Conservation (phyloP, 2,797 vertebrate species). For the Xenops minutus region DNA sequence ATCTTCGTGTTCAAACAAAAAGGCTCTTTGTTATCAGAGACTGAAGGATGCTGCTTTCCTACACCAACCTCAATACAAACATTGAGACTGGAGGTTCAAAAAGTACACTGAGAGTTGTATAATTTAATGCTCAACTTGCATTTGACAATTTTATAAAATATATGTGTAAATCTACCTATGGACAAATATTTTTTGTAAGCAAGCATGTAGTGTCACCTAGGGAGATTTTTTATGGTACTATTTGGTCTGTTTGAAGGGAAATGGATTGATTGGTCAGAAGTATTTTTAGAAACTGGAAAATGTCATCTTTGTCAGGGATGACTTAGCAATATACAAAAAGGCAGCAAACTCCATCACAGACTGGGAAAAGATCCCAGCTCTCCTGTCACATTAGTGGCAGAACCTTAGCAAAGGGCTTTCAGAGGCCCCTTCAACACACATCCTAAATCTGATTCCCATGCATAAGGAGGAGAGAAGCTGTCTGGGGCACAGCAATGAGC, state of each 20-base stretch:
- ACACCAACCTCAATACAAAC: neutral
- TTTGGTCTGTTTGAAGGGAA: neutral
- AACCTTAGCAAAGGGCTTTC: neutral
- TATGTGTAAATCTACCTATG: neutral
- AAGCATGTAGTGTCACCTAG: neutral
- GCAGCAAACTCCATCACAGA: neutral
- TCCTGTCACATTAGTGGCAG: neutral
- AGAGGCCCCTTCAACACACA: neutral
- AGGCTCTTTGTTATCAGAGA: neutral
- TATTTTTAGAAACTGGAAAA: constrained; percentile 58
- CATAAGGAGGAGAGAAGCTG: neutral
- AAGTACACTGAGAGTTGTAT: neutral
- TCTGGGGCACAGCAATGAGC: neutral
- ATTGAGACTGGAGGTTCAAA: neutral
- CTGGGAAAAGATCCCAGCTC: constrained; percentile 36
- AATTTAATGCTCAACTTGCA: neutral
- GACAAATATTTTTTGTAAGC: neutral
- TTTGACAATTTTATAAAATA: neutral
- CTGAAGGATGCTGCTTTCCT: neutral
- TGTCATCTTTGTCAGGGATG: constrained; percentile 49
- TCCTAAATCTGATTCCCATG: neutral
- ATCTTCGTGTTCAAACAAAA: neutral
- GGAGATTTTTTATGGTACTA: neutral
- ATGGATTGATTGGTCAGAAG: neutral
- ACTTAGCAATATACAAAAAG: constrained; percentile 13